A percentile compares a stretch with the other conserved stretches of the same genome.
phyloP scores from a whole-genome alignment of 2,113 vertebrate genomes.

The Odontesthes bonariensis region DNA sequence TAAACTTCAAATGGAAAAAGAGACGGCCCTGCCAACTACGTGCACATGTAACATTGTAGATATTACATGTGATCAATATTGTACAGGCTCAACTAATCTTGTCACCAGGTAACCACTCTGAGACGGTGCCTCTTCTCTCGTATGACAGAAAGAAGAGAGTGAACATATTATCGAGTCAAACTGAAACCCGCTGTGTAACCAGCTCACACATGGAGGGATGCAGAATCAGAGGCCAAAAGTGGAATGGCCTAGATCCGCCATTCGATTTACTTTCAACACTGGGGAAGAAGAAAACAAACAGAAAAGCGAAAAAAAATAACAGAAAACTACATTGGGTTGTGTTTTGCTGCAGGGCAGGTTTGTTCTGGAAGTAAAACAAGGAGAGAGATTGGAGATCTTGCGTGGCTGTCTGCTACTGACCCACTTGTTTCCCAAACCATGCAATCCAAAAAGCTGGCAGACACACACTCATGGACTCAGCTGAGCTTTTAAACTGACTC shows the following conservation, averaged over 20 bases:
- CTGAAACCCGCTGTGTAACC: slow-evolving; percentile 2
- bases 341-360: slow-evolving; percentile 34
- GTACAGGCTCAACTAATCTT: slow-evolving; percentile 50
- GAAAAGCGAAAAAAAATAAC: no score
- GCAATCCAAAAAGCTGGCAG: slow-evolving; percentile 46
- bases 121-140: slow-evolving; percentile 21
- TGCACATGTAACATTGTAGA: no score
- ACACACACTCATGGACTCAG: slow-evolving; percentile 17
- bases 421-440: slow-evolving; percentile 56
- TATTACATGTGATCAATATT: neutral
- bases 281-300: neutral
- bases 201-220: neutral
- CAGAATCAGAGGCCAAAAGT: neutral
- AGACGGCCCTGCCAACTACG: no score
- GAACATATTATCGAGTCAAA: neutral
- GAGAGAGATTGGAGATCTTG: slow-evolving; percentile 15
- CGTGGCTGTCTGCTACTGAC: slow-evolving; percentile 37
- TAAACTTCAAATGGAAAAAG: no score
- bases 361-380: slow-evolving; percentile 23
- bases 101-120: slow-evolving; percentile 63
- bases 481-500: slow-evolving; percentile 35
- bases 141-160: slow-evolving; percentile 1
- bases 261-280: slow-evolving; percentile 6
- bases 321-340: slow-evolving; percentile 4
- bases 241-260: slow-evolving; percentile 7